Conservation (phyloP, 2,113 vertebrate species). For the Cynopterus brachyotis region DNA sequence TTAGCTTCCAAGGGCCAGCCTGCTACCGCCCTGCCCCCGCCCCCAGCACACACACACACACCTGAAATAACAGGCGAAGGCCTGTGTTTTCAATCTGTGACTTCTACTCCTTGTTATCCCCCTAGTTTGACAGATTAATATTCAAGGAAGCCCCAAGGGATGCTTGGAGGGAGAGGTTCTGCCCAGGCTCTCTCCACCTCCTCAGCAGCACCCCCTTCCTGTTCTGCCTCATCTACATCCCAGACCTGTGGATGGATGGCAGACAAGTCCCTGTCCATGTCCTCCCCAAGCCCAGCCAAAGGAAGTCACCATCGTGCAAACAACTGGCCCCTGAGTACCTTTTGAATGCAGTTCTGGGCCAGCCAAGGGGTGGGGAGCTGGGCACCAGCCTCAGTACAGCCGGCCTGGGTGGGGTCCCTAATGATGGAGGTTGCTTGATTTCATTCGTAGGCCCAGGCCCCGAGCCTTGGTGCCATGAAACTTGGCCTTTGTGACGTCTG, state of each 20-base stretch:
- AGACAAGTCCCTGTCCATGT: neutral
- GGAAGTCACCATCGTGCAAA: neutral
- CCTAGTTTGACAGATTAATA: slow-evolving; percentile 6
- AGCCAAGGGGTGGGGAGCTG: neutral
- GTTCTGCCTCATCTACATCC: neutral
- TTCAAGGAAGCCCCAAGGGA: neutral
- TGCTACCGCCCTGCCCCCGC: too few species aligned
- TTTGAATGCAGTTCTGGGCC: neutral
- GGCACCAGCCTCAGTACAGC: neutral
- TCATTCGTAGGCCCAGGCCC: neutral
- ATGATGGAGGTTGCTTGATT: neutral
- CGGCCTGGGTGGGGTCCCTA: neutral
- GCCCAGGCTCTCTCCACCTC: neutral
- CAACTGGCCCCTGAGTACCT: neutral
- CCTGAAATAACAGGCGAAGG: slow-evolving; percentile 6
- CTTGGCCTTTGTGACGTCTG: neutral
- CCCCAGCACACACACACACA: neutral
- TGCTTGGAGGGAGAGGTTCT: neutral
- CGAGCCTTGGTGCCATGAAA: neutral
- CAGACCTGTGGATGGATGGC: neutral
- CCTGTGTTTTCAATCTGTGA: slow-evolving; percentile 5
- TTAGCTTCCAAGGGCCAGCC: neutral
- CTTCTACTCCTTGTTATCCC: neutral
- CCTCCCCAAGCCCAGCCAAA: neutral
- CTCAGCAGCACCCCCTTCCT: too few species aligned